Evolutionary conservation across 2,113 vertebrate species (phyloP).

Genomic region (Phalacrocorax aristotelis): DNA sequence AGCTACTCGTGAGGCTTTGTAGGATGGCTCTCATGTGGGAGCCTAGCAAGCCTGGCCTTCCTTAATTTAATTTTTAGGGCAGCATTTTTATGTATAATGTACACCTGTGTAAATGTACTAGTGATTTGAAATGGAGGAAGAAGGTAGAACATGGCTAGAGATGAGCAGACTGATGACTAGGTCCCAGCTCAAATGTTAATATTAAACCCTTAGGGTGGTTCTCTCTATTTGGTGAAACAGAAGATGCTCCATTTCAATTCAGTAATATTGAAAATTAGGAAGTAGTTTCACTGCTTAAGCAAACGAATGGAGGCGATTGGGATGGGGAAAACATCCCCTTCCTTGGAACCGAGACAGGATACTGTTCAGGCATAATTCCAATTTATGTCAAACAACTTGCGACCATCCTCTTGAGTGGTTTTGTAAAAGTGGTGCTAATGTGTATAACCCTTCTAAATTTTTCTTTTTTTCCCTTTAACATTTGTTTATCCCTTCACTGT

Average conservation of each 20-base stretch:
- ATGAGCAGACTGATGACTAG: background rate
- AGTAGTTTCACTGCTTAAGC: background rate
- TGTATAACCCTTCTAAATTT: conserved; percentile 75
- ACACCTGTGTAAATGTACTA: no score
- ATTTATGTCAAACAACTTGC: background rate
- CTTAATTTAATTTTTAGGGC: background rate
- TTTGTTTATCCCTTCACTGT: conserved; percentile 81
- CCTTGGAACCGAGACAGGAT: background rate
- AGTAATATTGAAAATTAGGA: background rate
- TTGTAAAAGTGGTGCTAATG: conserved; percentile 81
- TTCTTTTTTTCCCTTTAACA: conserved; percentile 73
- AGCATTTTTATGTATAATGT: background rate
- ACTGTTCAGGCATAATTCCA: background rate
- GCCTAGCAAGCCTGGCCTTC: background rate
- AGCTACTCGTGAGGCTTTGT: background rate
- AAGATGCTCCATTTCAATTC: background rate
- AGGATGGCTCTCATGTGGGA: accelerated
- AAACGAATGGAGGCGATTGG: background rate
- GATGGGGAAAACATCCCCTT: background rate
- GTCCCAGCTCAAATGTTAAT: background rate
- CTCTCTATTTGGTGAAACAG: background rate
- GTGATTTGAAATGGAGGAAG: background rate
- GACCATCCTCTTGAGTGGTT: conserved; percentile 81
- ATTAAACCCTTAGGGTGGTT: background rate
- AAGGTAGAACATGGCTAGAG: background rate